Conservation (phyloP, 1,140 invertebrate genomes). For the Drosophila ficusphila region DNA sequence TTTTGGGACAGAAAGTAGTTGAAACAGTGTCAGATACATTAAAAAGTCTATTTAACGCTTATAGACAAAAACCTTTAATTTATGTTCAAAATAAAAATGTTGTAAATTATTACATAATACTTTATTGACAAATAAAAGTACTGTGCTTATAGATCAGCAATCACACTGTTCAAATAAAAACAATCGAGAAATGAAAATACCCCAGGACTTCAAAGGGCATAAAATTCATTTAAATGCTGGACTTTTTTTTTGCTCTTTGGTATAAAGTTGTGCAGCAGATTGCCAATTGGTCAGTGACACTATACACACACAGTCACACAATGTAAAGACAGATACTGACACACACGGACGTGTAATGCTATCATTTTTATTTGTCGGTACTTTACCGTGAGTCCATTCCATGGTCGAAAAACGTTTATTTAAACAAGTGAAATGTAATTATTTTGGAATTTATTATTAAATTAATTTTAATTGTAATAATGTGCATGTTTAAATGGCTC, state of each 20-base stretch:
- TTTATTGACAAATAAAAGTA: no score
- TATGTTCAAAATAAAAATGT: no score
- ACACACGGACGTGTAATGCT: conserved; percentile 34
- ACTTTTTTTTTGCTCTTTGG: conserved; percentile 24
- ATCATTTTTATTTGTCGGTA: conserved; percentile 16
- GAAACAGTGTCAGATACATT: no score
- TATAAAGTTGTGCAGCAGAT: conserved; percentile 50
- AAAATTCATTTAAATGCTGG: conserved; percentile 37
- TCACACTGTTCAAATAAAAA: not conserved
- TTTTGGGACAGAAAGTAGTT: no score
- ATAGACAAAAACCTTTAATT: no score
- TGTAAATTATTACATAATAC: no score
- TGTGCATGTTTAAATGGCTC: conserved; percentile 74
- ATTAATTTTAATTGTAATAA: conserved; percentile 84
- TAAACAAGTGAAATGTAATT: conserved; percentile 83
- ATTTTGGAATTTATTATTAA: conserved; percentile 84
- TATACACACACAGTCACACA: conserved; percentile 10
- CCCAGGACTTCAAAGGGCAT: not conserved
- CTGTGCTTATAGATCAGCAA: not conserved
- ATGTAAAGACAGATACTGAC: conserved; percentile 2
- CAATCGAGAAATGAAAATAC: not conserved
- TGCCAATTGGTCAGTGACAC: conserved; percentile 40
- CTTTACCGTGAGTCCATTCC: conserved; percentile 17
- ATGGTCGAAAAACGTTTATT: conserved; percentile 65
- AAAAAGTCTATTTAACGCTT: no score